These are phyloP conservation scores for Gasterosteus aculeatus DNA, from an alignment of 2,113 vertebrate species.

Conservation along the genomic window DNA sequence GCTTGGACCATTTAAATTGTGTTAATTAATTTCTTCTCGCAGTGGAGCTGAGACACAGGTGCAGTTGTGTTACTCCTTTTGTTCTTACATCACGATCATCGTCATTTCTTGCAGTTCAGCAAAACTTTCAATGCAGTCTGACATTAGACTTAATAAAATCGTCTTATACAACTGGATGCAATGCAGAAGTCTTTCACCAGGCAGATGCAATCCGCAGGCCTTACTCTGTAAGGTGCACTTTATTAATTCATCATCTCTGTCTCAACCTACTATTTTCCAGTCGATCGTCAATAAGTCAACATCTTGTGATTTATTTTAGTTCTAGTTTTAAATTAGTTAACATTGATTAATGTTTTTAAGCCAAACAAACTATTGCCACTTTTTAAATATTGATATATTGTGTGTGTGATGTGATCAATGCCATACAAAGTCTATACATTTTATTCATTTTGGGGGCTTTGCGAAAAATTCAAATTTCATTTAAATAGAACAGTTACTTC, in stretches of 20 bases:
- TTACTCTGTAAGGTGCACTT: neutral
- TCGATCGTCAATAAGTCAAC: neutral
- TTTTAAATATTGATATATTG: neutral
- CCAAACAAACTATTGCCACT: neutral
- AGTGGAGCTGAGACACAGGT: slow-evolving; percentile 41
- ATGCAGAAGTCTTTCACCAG: neutral
- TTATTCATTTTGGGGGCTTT: neutral
- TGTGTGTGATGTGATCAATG: neutral
- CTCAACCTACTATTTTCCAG: neutral
- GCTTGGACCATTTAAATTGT: slow-evolving; percentile 55
- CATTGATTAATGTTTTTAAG: neutral
- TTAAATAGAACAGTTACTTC: no score
- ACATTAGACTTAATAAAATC: neutral
- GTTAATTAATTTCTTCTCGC: slow-evolving; percentile 59
- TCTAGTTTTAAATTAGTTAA: neutral
- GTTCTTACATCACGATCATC: slow-evolving; percentile 35
- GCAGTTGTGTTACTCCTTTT: neutral
- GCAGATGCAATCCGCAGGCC: neutral
- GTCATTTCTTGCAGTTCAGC: slow-evolving; percentile 36
- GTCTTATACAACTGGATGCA: neutral
- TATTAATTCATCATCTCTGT: neutral
- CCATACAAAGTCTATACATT: neutral
- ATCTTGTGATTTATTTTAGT: neutral
- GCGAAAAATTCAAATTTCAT: no score
- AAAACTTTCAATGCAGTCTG: slow-evolving; percentile 20